Evolutionary conservation across 2,888 invertebrate species (phyloP), one percentile per base, ranked within the genome.

Genomic region (Lucinisca nassula): DNA sequence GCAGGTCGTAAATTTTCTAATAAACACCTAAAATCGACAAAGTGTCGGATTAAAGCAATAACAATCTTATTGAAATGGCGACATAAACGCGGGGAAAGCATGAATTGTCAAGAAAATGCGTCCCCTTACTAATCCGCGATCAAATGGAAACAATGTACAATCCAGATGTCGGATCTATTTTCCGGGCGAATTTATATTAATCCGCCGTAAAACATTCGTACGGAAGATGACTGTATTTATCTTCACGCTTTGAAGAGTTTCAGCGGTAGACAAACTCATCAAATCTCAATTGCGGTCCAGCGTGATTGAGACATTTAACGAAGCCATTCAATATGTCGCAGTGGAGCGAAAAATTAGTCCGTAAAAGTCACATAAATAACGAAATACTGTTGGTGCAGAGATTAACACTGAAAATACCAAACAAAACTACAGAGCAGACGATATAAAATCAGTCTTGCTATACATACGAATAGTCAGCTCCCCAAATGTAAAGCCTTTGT

Each of bases 351-450:
- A 67, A 67, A 67, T 67, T 67, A 24, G 3, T 4, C 35, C 32
- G 67, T 67, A 67, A 67, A 35, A 67, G 67, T 67, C 67, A 67
- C 67, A 67, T 67, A 67, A 67, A 67, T 67, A 67, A 67, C 10
- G 35, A 17, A 24, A 67, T 67, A 67, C 10, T n/a, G 17, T 35
- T 67, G 67, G 12, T 12, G 67, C 27, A 67, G 17, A 35, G 67
- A 67, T 67, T 32, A 30, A 67, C 35, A 35, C n/a, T n/a, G n/a
- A n/a, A n/a, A n/a, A n/a, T n/a, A n/a, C n/a, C n/a, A n/a, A n/a
- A n/a, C n/a, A n/a, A n/a, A n/a, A n/a, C n/a, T n/a, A n/a, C n/a
- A n/a, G n/a, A n/a, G n/a, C n/a, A n/a, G n/a, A n/a, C n/a, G n/a
- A n/a, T n/a, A n/a, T n/a, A n/a, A n/a, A n/a, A n/a, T n/a, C n/a